These are phyloP conservation scores for Berghia stephanieae DNA, from an alignment of 1,140 invertebrate species.

Conservation along the genomic window DNA sequence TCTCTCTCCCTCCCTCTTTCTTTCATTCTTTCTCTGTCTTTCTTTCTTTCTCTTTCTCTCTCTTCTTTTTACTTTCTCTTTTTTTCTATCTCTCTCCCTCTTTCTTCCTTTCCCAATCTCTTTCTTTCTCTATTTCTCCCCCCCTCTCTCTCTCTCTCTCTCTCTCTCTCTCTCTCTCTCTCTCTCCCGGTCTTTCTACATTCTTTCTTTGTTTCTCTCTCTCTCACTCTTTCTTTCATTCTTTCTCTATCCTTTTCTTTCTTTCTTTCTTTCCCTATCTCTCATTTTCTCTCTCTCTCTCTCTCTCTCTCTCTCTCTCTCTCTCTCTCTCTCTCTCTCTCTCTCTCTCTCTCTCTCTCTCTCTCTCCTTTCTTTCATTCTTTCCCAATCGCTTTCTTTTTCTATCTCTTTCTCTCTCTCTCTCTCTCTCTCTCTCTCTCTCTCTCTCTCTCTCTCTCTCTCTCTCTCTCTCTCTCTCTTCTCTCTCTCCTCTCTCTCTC, in stretches of 20 bases:
- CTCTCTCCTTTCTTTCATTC: neutral
- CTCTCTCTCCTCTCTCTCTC: neutral
- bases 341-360: slow-evolving; percentile 4
- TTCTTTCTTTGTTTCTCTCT: no score
- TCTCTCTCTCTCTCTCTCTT: slow-evolving; percentile 19
- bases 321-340: slow-evolving; percentile 17
- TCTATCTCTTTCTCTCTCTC: neutral
- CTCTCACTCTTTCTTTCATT: no score
- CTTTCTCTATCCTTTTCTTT: no score
- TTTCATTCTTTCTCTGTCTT: no score
- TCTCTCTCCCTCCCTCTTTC: neutral
- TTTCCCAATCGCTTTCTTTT: neutral
- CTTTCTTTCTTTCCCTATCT: no score
- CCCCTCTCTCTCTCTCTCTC: neutral
- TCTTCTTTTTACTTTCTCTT: no score
- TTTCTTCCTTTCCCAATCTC: neutral
- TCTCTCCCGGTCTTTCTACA: no score
- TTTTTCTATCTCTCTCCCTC: slow-evolving; percentile 6
- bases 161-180: neutral
- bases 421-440: slow-evolving; percentile 18
- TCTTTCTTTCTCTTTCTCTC: no score
- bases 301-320: slow-evolving; percentile 3
- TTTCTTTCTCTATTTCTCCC: no score
- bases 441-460: slow-evolving; percentile 12
- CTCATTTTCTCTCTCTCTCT: no score